phyloP scores from a whole-genome alignment of 2,888 invertebrate species.

The Crioceris asparagi region DNA sequence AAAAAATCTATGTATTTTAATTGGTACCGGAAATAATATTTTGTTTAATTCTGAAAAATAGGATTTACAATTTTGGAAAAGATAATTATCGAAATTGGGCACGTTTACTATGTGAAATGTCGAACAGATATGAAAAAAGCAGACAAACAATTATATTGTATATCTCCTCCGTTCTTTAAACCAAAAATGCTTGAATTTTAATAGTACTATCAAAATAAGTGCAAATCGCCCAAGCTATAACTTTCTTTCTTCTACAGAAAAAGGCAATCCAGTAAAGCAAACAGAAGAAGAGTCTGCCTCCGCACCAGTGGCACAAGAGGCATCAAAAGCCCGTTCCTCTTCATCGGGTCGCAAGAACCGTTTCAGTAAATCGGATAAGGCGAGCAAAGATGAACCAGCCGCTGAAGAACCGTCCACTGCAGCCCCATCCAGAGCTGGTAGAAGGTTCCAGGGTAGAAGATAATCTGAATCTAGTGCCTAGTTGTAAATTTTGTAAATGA shows the following conservation, averaged over 20 bases:
- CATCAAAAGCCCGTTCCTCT: slow-evolving; percentile 12
- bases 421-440: slow-evolving; percentile 30
- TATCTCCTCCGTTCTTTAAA: too few relatives aligned
- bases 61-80: too few relatives aligned
- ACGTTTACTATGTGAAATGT: too few relatives aligned
- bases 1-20: too few relatives aligned
- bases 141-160: too few relatives aligned
- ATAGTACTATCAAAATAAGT: not conserved
- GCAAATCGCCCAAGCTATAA: not conserved
- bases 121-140: too few relatives aligned
- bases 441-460: slow-evolving; percentile 32
- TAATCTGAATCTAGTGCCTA: slow-evolving; percentile 24
- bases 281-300: slow-evolving; percentile 19
- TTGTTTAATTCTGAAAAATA: too few relatives aligned
- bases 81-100: too few relatives aligned
- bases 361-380: slow-evolving; percentile 14
- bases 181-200: too few relatives aligned
- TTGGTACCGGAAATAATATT: too few relatives aligned
- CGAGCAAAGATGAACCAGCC: slow-evolving; percentile 17
- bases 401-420: slow-evolving; percentile 20
- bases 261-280: slow-evolving; percentile 21
- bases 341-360: slow-evolving; percentile 18
- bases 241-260: slow-evolving; percentile 20
- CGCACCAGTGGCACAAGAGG: slow-evolving; percentile 13
- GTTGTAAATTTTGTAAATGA: too few relatives aligned